phyloP scores from a whole-genome alignment of 2,797 vertebrate species.

The Phalanger gymnotis region DNA sequence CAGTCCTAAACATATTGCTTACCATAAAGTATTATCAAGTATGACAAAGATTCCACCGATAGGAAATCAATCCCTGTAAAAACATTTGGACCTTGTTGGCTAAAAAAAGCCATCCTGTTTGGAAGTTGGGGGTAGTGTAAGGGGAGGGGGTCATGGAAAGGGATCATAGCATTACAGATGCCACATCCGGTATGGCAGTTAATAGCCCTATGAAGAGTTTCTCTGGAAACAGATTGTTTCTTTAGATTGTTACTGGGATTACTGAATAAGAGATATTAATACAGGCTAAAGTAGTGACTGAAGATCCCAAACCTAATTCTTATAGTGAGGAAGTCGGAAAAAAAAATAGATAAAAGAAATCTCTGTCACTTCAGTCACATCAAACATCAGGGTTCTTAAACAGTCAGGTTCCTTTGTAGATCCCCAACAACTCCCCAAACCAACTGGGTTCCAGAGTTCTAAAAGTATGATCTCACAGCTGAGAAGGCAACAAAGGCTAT shows the following conservation, averaged over 20 bases:
- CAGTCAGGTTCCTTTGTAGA: background rate
- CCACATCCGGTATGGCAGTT: constrained; percentile 17
- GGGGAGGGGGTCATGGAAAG: background rate
- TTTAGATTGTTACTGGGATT: constrained; percentile 30
- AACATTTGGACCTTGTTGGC: background rate
- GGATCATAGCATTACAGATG: background rate
- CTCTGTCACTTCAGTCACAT: background rate
- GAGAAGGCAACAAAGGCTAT: constrained; percentile 28
- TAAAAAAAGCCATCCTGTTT: constrained; percentile 53
- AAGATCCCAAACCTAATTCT: constrained; percentile 39
- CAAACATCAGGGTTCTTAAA: background rate
- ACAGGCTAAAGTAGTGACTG: background rate
- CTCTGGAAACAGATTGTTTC: constrained; percentile 55
- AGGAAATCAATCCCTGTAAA: constrained; percentile 48
- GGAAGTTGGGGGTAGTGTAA: background rate
- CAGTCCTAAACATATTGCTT: constrained; percentile 71
- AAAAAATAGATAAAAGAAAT: background rate
- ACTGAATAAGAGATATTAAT: constrained; percentile 29
- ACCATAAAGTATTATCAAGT: constrained; percentile 61
- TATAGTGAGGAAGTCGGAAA: background rate
- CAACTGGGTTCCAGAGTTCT: constrained; percentile 1
- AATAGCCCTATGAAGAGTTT: constrained; percentile 23
- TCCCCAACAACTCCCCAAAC: background rate
- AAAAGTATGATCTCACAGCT: constrained; percentile 8
- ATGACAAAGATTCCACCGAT: background rate